A percentile compares a stretch with the other conserved stretches of the same genome.
Evolutionary conservation across 2,888 invertebrate species (phyloP).

Genomic region (Sphecodes monilicornis): DNA sequence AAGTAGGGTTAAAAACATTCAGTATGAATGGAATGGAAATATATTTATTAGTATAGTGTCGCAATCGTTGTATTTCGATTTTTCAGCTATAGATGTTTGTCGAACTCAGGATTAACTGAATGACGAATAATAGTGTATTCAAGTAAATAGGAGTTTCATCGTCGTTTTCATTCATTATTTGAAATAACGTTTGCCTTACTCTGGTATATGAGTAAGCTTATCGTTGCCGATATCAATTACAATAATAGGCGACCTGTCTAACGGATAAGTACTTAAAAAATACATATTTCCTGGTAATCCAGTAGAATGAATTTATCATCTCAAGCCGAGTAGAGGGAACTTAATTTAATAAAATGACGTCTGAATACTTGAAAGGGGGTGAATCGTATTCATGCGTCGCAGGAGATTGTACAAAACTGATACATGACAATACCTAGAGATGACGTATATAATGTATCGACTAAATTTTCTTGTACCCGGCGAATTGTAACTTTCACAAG

Average conservation of each 20-base stretch:
- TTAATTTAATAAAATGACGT: neutral
- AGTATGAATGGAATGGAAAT: too few species aligned
- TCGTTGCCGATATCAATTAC: neutral
- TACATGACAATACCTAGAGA: conserved; percentile 26
- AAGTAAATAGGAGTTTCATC: too few species aligned
- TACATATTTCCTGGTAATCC: neutral
- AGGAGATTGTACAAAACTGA: conserved; percentile 24
- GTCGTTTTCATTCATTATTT: too few species aligned
- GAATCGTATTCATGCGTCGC: neutral
- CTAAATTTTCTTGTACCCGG: conserved; percentile 33
- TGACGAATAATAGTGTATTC: too few species aligned
- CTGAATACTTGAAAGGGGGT: neutral
- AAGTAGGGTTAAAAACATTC: too few species aligned
- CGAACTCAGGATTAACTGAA: too few species aligned
- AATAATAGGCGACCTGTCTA: neutral
- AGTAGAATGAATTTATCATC: neutral
- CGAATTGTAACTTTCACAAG: conserved; percentile 53
- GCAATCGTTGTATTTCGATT: too few species aligned
- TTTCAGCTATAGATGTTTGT: too few species aligned
- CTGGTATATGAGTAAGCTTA: neutral
- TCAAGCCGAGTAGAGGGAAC: neutral
- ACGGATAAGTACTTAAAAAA: neutral
- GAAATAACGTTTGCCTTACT: too few species aligned
- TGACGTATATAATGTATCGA: conserved; percentile 37
- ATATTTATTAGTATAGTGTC: too few species aligned